These are phyloP conservation scores for Anabacerthia variegaticeps DNA, from an alignment of 2,797 vertebrate genomes.

Conservation along the genomic window DNA sequence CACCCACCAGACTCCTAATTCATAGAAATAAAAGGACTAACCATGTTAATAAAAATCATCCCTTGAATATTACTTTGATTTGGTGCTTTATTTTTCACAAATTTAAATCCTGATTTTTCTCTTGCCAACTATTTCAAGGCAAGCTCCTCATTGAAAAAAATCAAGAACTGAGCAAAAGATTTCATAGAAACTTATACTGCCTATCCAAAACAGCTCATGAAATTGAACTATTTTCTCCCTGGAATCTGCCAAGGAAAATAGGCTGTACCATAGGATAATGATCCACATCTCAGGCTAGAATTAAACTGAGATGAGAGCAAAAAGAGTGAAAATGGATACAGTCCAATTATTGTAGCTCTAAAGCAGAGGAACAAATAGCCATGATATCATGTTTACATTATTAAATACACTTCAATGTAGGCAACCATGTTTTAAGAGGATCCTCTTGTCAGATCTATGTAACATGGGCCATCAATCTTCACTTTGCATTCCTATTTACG, in stretches of 20 bases:
- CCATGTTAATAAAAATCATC: not conserved
- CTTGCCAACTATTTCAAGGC: not conserved
- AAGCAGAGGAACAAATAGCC: not conserved
- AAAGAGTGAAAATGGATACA: not conserved
- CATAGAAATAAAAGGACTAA: not conserved
- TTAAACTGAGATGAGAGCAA: not conserved
- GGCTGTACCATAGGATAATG: not conserved
- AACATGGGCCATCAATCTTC: not conserved
- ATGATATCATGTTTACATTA: not conserved
- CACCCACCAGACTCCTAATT: not conserved
- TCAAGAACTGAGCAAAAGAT: not conserved
- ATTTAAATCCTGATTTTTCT: not conserved
- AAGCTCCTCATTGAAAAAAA: not conserved
- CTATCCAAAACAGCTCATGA: not conserved
- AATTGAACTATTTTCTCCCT: constrained; percentile 16
- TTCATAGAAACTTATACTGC: not conserved
- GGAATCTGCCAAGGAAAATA: constrained; percentile 12
- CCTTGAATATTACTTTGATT: not conserved
- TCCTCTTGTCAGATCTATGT: not conserved
- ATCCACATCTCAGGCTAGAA: not conserved
- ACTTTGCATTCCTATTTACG: not conserved
- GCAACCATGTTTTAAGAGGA: not conserved
- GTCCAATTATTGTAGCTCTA: not conserved
- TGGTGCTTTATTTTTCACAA: not conserved
- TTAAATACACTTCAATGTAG: not conserved